Base-by-base conservation (phyloP, 23 tunicate species). In the Halocynthia roretzi region DNA sequence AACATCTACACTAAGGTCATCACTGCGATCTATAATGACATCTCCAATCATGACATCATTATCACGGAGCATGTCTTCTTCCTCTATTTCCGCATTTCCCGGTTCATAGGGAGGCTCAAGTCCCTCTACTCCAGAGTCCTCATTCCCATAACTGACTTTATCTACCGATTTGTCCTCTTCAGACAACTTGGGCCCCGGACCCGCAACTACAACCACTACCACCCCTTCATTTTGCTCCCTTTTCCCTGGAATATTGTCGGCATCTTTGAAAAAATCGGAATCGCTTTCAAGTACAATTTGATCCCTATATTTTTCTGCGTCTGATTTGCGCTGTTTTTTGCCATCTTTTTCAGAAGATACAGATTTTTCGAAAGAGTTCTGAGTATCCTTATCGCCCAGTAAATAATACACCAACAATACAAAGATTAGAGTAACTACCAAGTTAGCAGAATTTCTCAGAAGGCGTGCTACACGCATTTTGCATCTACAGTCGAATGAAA, bases 91-190 rank as follows among this genome's bases (percentile, higher is more conserved):
- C 7, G 51, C 56, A 12, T 81, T 84, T 7, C 52, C 72, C n/a
- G 81, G 71, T 71, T 87, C 90, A 18, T 76, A 72, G 11, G 98
- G 98, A 6, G 90, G 78, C 50, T 92, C 98, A 54, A 92, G 67
- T 5, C 82, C 52, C 23, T 86, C 72, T 11, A 67, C 55, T 12
- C 81, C 81, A 61, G 62, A 69, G 1, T 53, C 19, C 9, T 76
- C 67, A 11, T 80, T 40, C 22, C 10, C 10, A n/a, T 44, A 49
- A 20, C 53, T 50, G 48, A 6, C 83, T 44, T 68, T 55, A 51
- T 71, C 55, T 21, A 62, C 61, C 0, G 44, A 31, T 1, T 31
- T 31, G 4, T 31, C 44, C 44, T 31, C 2, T 31, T 31, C 44
- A 31, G 44, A 31, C 44, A 31, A 31, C 44, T 31, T 31, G 44